A percentile compares a stretch with the other conserved stretches of the same genome.
phyloP scores from a whole-genome alignment of 2,113 vertebrate species.

The Proteles cristata region DNA sequence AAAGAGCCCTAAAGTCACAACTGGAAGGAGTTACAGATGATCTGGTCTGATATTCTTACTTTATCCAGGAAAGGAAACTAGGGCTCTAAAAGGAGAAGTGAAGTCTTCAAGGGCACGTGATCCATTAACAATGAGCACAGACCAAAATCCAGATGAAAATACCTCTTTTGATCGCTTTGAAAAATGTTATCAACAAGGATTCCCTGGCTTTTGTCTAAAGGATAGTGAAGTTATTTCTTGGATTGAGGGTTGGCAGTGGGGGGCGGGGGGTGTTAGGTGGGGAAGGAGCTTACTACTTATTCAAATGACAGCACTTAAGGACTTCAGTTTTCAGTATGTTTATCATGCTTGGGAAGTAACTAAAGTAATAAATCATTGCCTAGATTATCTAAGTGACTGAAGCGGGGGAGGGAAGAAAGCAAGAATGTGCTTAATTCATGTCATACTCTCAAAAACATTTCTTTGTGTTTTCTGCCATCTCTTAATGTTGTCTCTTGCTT shows the following conservation, averaged over 20 bases:
- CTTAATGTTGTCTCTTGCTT: slow-evolving; percentile 24
- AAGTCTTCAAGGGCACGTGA: fast-evolving
- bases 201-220: not conserved
- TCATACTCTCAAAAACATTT: not conserved
- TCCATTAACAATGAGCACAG: not conserved
- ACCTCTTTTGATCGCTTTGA: not conserved
- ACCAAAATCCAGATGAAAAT: not conserved
- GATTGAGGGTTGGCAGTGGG: no score
- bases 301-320: not conserved
- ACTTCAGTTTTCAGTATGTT: not conserved
- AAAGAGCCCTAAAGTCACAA: not conserved
- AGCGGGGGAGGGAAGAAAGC: not conserved
- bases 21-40: not conserved
- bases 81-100: not conserved
- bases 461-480: slow-evolving; percentile 20
- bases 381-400: not conserved
- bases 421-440: not conserved
- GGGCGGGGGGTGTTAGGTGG: no score
- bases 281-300: not conserved
- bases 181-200: not conserved
- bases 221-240: slow-evolving; percentile 32
- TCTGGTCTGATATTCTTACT: not conserved
- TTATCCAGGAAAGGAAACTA: not conserved
- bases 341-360: not conserved
- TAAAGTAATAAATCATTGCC: not conserved